Evolutionary conservation across 2,113 vertebrate genomes (phyloP).

Genomic region (Colius striatus): DNA sequence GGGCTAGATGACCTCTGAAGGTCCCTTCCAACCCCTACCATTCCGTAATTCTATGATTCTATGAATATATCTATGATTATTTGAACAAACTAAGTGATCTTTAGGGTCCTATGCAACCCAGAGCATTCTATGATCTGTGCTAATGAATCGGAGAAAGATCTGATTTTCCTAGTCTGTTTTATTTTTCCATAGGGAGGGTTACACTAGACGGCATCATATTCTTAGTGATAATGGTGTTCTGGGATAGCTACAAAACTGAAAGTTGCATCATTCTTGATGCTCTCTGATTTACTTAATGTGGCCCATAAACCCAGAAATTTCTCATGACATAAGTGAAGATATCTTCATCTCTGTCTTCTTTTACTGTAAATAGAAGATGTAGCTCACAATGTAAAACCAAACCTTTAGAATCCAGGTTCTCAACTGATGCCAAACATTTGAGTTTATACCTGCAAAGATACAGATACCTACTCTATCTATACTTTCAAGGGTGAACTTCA

Average conservation of each 20-base stretch:
- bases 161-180: neutral
- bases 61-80: neutral
- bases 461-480: fast-evolving
- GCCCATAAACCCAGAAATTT: neutral
- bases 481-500: neutral
- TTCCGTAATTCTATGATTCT: too few species aligned
- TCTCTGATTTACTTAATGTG: neutral
- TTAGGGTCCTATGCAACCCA: too few species aligned
- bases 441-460: neutral
- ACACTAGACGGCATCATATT: neutral
- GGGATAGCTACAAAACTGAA: neutral
- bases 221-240: neutral
- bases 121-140: too few species aligned
- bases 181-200: neutral
- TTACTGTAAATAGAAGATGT: neutral
- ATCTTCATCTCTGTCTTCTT: neutral
- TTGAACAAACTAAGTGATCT: neutral
- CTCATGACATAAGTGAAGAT: neutral
- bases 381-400: neutral
- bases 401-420: neutral
- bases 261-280: neutral
- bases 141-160: neutral
- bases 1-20: too few species aligned
- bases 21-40: too few species aligned
- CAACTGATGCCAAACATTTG: neutral